phyloP scores from a whole-genome alignment of 1,140 invertebrate genomes.

The Rhopalosiphum padi region DNA sequence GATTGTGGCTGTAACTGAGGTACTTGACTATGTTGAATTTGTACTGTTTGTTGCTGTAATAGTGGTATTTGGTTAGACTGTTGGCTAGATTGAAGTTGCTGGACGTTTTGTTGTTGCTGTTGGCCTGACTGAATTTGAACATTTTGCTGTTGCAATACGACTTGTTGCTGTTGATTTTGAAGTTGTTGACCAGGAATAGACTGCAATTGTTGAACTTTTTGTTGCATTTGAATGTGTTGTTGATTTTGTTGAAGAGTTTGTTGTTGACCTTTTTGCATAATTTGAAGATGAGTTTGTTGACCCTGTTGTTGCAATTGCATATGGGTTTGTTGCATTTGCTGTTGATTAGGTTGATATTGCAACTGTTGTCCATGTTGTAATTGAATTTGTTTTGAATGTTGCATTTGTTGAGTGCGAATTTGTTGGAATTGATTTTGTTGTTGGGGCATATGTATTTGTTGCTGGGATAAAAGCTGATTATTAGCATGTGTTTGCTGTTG shows the following conservation, averaged over 20 bases:
- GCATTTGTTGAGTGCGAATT: slow-evolving; percentile 55
- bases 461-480: slow-evolving; percentile 44
- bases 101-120: slow-evolving; percentile 66
- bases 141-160: slow-evolving; percentile 65
- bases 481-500: slow-evolving; percentile 52
- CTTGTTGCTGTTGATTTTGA: slow-evolving; percentile 63
- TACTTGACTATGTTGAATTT: slow-evolving; percentile 66
- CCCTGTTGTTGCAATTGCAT: slow-evolving; percentile 59
- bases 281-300: slow-evolving; percentile 53
- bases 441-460: slow-evolving; percentile 56
- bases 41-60: slow-evolving; percentile 62
- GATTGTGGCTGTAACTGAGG: slow-evolving; percentile 63
- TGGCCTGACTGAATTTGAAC: slow-evolving; percentile 65
- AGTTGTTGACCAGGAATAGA: slow-evolving; percentile 60
- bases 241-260: slow-evolving; percentile 55
- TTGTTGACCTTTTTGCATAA: slow-evolving; percentile 60
- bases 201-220: slow-evolving; percentile 59
- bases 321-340: slow-evolving; percentile 60
- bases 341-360: slow-evolving; percentile 58
- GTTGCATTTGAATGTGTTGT: slow-evolving; percentile 55
- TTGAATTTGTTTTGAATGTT: slow-evolving; percentile 60
- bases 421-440: slow-evolving; percentile 59
- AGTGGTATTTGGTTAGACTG: slow-evolving; percentile 65
- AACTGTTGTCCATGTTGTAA: slow-evolving; percentile 59
- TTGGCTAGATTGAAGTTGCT: slow-evolving; percentile 59